These are phyloP conservation scores for Xestia xanthographa DNA, from an alignment of 2,888 invertebrate genomes.

Conservation along the genomic window DNA sequence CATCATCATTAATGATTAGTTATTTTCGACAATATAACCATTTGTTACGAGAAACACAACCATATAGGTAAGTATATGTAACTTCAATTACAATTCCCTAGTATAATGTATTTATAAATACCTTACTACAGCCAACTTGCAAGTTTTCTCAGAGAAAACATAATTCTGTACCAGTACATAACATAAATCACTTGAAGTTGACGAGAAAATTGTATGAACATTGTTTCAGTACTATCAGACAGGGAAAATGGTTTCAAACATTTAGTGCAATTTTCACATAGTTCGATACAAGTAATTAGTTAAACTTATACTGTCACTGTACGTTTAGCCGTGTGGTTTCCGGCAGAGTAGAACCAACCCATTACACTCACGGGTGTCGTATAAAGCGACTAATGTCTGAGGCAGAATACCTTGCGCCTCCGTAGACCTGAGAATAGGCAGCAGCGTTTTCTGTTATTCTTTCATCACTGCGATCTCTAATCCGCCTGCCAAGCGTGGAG, in stretches of 20 bases:
- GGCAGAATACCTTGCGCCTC: no score
- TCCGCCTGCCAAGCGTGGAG: no score
- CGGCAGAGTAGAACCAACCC: no score
- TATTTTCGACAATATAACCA: background rate
- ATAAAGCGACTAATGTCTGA: no score
- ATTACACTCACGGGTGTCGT: no score
- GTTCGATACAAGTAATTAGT: background rate
- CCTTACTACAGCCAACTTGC: background rate
- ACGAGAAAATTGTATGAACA: background rate
- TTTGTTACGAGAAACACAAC: background rate
- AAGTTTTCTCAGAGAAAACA: background rate
- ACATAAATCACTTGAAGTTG: background rate
- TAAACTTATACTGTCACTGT: no score
- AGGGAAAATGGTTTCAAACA: background rate
- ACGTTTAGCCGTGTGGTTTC: no score
- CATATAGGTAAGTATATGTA: background rate
- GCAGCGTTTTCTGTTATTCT: no score
- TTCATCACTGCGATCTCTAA: no score
- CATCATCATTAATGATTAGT: constrained; percentile 1
- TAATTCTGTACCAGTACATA: background rate
- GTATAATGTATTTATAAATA: constrained; percentile 44
- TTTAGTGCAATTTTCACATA: background rate
- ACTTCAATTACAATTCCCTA: constrained; percentile 14
- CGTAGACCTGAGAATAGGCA: no score
- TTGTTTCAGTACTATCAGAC: background rate